Base-by-base conservation (phyloP, 1,140 invertebrate genomes). In the Amyelois transitella region DNA sequence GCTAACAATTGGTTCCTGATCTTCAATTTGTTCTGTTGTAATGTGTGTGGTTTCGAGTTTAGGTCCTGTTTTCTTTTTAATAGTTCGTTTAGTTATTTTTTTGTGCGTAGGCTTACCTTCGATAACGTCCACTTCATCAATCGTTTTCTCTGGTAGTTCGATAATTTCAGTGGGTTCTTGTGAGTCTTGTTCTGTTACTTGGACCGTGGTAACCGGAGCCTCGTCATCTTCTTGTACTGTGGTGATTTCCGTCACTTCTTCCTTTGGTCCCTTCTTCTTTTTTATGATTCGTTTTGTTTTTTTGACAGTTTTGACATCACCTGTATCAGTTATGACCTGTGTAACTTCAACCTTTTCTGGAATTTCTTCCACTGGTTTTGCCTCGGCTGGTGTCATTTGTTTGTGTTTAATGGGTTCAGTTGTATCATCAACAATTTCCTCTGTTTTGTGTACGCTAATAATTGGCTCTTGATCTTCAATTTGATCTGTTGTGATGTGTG, bases 101-200 rank as follows among this genome's bases (percentile, higher is more conserved):
- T 78, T 86, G 54, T 78, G 71, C 51, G 79, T 81, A 12, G 55
- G 72, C 65, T 66, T 56, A 58, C 72, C 69, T n/a, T n/a, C n/a
- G n/a, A n/a, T n/a, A n/a, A n/a, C n/a, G n/a, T n/a, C n/a, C n/a
- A n/a, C n/a, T n/a, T n/a, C n/a, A n/a, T n/a, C n/a, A n/a, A n/a
- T n/a, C n/a, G 22, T 2, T 21, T 48, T 48, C 45, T 22, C 10
- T 19, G 6, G 18, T 18, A 48, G 22, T 14, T 48, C 82, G 60
- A 75, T 61, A 19, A 80, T 52, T 48, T 78, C 62, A 38, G 14
- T 8, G 2, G 10, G 32, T 38, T 38, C 32, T 38, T 5, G 67
- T 62, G 19, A 64, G 56, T 48, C 70, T 77, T 52, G 74, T 32
- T 67, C 60, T 18, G 56, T 64, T 52, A 50, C 60, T 20, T 54